phyloP scores from a whole-genome alignment of 1,140 invertebrate genomes.

The Bombus difficillimus region DNA sequence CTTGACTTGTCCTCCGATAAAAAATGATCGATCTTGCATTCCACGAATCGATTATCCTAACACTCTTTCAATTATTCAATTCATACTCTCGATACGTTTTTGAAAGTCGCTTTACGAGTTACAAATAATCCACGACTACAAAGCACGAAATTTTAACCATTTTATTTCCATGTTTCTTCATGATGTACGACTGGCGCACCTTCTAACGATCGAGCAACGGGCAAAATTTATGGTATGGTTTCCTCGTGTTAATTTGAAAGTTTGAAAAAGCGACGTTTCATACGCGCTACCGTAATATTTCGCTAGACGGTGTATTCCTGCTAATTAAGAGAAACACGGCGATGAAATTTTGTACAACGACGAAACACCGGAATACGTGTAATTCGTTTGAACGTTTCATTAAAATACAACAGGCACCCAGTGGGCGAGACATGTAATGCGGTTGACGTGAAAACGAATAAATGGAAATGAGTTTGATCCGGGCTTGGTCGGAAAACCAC shows the following conservation, averaged over 20 bases:
- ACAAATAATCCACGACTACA: neutral
- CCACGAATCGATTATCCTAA: neutral
- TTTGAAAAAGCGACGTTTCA: neutral
- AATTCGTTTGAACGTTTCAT: neutral
- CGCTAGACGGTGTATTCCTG: neutral
- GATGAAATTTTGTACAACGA: neutral
- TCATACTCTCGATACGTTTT: too few species aligned
- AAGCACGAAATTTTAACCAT: neutral
- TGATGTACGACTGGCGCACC: neutral
- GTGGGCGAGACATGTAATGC: neutral
- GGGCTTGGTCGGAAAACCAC: neutral
- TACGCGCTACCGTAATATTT: neutral
- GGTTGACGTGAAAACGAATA: neutral
- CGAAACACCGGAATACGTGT: neutral
- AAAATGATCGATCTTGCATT: neutral
- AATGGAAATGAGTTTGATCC: conserved; percentile 6
- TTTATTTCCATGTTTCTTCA: neutral
- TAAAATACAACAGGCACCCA: neutral
- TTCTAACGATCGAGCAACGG: neutral
- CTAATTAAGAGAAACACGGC: neutral
- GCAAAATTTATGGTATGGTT: neutral
- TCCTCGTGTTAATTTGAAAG: neutral
- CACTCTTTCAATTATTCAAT: too few species aligned
- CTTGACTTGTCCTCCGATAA: neutral
- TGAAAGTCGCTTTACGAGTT: too few species aligned